These are phyloP conservation scores for Drosophila bunnanda DNA, from an alignment of 2,888 invertebrate species.

Conservation along the genomic window DNA sequence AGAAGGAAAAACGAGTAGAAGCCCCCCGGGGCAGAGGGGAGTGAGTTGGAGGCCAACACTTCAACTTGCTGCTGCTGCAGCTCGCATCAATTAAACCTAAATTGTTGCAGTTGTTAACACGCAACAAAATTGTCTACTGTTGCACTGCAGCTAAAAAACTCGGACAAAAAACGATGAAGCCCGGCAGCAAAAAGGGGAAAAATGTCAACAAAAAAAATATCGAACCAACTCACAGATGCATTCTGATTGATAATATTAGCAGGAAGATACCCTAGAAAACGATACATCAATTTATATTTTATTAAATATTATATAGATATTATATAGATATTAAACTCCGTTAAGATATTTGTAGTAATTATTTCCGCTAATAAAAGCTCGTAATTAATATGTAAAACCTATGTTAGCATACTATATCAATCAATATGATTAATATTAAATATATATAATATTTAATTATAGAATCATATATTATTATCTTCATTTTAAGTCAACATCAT, in stretches of 20 bases:
- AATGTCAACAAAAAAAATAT: slow-evolving; percentile 43
- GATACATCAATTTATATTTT: too few relatives aligned
- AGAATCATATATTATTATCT: too few relatives aligned
- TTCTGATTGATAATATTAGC: neutral
- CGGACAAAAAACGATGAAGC: slow-evolving; percentile 30
- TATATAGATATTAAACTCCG: fast-evolving
- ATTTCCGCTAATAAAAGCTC: neutral
- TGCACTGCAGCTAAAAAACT: slow-evolving; percentile 70
- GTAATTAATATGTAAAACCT: neutral
- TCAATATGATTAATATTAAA: fast-evolving
- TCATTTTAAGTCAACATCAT: neutral
- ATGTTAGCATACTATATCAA: too few relatives aligned
- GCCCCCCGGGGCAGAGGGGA: slow-evolving; percentile 8
- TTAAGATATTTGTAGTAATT: too few relatives aligned
- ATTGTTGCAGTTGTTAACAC: slow-evolving; percentile 81
- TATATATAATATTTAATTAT: neutral
- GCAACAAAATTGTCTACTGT: slow-evolving; percentile 80
- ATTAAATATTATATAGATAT: fast-evolving
- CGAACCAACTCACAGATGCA: slow-evolving; percentile 6
- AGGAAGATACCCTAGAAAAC: slow-evolving; percentile 5
- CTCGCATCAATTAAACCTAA: slow-evolving; percentile 79
- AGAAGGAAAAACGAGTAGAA: neutral
- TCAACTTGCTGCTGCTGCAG: slow-evolving; percentile 71
- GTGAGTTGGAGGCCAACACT: slow-evolving; percentile 62
- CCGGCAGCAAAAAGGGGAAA: slow-evolving; percentile 26